Evolutionary conservation across 2,113 vertebrate genomes (phyloP).

Genomic region (Clinocottus analis): DNA sequence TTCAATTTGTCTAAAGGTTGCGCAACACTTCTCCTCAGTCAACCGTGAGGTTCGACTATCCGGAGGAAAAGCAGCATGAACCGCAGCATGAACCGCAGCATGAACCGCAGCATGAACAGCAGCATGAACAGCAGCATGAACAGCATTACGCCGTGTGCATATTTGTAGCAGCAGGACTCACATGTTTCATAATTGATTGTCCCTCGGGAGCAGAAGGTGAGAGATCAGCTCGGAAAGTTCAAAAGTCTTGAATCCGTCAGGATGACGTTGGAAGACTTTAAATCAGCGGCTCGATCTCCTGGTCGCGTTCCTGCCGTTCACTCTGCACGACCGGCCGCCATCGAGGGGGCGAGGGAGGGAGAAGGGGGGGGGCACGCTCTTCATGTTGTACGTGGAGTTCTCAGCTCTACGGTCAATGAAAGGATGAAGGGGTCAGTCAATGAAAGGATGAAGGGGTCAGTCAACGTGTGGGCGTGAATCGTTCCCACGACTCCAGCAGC

Average conservation of each 20-base stretch:
- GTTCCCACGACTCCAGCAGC: slow-evolving; percentile 44
- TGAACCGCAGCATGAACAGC: no score
- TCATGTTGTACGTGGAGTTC: slow-evolving; percentile 13
- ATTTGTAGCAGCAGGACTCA: slow-evolving; percentile 9
- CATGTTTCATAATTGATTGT: slow-evolving; percentile 37
- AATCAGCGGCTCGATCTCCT: no score
- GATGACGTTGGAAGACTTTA: background rate
- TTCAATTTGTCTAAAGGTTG: background rate
- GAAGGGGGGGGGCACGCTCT: background rate
- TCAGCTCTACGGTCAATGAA: no score
- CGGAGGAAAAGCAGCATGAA: slow-evolving; percentile 13
- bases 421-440: no score
- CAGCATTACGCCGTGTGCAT: slow-evolving; percentile 30
- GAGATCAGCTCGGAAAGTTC: no score
- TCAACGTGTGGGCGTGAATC: slow-evolving; percentile 27
- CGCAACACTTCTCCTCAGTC: background rate
- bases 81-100: no score
- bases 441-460: slow-evolving; percentile 26
- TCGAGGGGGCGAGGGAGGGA: no score
- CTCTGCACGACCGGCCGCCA: background rate
- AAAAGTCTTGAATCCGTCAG: slow-evolving; percentile 9
- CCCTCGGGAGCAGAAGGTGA: slow-evolving; percentile 18
- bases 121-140: slow-evolving; percentile 17
- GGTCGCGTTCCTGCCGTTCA: background rate
- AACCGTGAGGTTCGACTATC: background rate